These are phyloP conservation scores for Parus major DNA, from an alignment of 2,113 vertebrate genomes.

Conservation along the genomic window DNA sequence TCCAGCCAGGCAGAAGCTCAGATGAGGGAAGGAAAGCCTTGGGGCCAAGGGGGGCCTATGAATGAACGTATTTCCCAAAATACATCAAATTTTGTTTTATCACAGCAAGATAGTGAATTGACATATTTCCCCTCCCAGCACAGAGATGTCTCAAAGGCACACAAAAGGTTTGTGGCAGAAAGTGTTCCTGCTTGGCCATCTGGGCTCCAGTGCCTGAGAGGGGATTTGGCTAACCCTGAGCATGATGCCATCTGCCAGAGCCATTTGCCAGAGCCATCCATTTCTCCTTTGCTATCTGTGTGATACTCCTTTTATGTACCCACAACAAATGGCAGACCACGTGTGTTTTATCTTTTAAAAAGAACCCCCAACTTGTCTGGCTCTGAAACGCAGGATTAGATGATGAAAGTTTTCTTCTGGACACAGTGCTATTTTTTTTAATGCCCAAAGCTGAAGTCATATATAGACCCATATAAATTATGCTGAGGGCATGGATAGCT, in stretches of 20 bases:
- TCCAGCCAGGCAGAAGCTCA: neutral
- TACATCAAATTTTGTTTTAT: neutral
- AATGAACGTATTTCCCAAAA: neutral
- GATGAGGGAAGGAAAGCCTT: neutral
- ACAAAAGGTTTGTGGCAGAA: slow-evolving; percentile 11
- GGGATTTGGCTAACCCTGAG: slow-evolving; percentile 56
- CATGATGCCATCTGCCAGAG: slow-evolving; percentile 23
- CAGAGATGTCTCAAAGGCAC: neutral
- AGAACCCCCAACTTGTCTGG: neutral
- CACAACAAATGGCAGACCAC: slow-evolving; percentile 55
- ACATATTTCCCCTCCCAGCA: neutral
- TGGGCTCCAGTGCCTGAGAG: slow-evolving; percentile 18
- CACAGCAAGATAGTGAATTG: neutral
- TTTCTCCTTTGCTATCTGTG: neutral
- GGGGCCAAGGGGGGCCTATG: neutral
- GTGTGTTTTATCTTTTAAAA: neutral
- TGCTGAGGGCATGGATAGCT: neutral
- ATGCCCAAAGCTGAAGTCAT: neutral
- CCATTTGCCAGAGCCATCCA: slow-evolving; percentile 34
- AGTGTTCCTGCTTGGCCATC: slow-evolving; percentile 47
- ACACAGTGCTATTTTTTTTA: neutral
- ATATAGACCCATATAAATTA: neutral
- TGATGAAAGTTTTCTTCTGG: slow-evolving; percentile 8
- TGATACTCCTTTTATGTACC: slow-evolving; percentile 23
- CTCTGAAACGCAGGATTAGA: neutral